These are phyloP conservation scores for Cosmopolites sordidus DNA, from an alignment of 2,888 invertebrate genomes.

Conservation along the genomic window DNA sequence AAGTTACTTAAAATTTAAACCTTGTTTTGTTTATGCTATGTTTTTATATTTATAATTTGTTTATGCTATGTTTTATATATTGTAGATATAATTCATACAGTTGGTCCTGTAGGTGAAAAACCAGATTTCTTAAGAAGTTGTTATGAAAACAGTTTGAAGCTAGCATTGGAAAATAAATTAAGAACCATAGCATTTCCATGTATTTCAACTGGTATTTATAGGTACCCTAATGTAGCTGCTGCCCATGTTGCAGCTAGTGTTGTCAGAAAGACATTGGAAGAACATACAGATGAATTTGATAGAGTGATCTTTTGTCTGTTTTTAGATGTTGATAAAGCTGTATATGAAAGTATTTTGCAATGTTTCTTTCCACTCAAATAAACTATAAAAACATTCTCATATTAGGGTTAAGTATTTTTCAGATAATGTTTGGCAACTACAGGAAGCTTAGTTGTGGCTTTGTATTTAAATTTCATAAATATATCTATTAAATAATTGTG, in stretches of 20 bases:
- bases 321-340: constrained; percentile 63
- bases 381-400: no score
- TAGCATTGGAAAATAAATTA: constrained; percentile 55
- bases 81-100: constrained; percentile 83
- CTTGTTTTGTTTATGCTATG: constrained; percentile 3
- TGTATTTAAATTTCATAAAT: no score
- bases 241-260: constrained; percentile 68
- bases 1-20: constrained; percentile 41
- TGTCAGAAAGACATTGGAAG: constrained; percentile 62
- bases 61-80: not conserved
- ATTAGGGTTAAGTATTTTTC: no score
- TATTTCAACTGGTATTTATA: constrained; percentile 88
- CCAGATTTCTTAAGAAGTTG: constrained; percentile 61
- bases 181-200: constrained; percentile 80
- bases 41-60: constrained; percentile 4
- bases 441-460: no score
- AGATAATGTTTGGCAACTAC: no score
- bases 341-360: constrained; percentile 68
- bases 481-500: no score
- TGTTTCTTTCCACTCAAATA: constrained; percentile 64
- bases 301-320: constrained; percentile 79
- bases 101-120: constrained; percentile 76
- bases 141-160: constrained; percentile 63
- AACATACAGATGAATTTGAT: constrained; percentile 55
- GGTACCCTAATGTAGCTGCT: constrained; percentile 76